Percentiles rank a stretch among this genome's conserved stretches.
phyloP scores from a whole-genome alignment of 2,113 vertebrate genomes.

The Anser brachyrhynchus region DNA sequence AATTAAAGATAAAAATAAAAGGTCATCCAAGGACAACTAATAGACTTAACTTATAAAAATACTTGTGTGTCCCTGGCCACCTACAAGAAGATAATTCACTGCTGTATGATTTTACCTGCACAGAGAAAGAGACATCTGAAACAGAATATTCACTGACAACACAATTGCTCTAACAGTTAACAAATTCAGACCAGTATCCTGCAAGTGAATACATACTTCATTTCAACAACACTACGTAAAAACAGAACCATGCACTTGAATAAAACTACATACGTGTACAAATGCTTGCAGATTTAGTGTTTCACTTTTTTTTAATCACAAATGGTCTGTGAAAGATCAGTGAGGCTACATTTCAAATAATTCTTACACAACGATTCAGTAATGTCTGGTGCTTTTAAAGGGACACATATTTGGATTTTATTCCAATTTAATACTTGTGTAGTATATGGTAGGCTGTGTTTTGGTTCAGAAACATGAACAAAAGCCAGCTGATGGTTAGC shows the following conservation, averaged over 20 bases:
- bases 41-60: not conserved
- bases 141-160: not conserved
- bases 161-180: not conserved
- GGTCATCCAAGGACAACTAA: constrained; percentile 16
- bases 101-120: not conserved
- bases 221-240: not conserved
- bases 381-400: not conserved
- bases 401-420: not conserved
- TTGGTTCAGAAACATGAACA: not conserved
- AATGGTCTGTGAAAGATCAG: not conserved
- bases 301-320: not conserved
- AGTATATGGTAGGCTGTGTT: not conserved
- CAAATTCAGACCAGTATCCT: not conserved
- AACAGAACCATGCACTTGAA: not conserved
- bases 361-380: not conserved
- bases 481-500: not conserved
- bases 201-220: not conserved
- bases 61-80: not conserved
- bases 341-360: not conserved
- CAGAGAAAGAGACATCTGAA: not conserved
- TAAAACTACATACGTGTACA: not conserved
- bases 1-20: constrained; percentile 1
- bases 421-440: not conserved
- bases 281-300: not conserved
- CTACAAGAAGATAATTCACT: not conserved